A percentile compares a stretch with the other conserved stretches of the same genome.
Evolutionary conservation across 2,113 vertebrate species (phyloP).

Genomic region (Nannobrachium achirus): DNA sequence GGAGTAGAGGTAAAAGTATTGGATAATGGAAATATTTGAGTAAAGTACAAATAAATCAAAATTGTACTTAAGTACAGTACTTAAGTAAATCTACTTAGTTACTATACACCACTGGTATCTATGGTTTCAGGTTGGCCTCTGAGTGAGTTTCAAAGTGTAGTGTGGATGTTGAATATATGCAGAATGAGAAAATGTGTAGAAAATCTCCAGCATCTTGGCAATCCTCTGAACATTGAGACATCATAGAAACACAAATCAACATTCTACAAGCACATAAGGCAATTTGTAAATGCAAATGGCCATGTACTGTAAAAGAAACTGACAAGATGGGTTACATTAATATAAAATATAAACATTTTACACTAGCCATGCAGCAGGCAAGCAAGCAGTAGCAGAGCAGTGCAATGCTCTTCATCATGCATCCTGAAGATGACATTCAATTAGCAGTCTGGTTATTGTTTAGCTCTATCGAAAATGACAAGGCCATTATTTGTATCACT

Average conservation of each 20-base stretch:
- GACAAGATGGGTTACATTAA: not conserved
- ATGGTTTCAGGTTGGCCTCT: not conserved
- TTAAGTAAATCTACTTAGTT: no score
- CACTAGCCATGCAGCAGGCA: constrained; percentile 6
- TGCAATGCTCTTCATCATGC: not conserved
- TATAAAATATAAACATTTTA: not conserved
- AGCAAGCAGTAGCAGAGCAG: not conserved
- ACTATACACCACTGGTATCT: no score
- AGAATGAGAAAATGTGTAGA: not conserved
- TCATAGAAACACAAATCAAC: not conserved
- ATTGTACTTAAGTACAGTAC: no score
- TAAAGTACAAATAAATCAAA: no score
- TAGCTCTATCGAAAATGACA: constrained; percentile 38
- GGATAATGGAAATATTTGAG: no score
- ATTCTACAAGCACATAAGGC: not conserved
- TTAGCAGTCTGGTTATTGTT: constrained; percentile 20
- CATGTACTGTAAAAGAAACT: not conserved
- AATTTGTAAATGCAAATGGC: not conserved
- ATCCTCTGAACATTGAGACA: not conserved
- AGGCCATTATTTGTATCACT: constrained; percentile 21
- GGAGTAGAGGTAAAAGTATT: no score
- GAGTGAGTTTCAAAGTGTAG: not conserved
- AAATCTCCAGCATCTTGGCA: constrained; percentile 6
- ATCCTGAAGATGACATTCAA: constrained; percentile 5
- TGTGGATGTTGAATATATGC: not conserved